Percentiles rank a stretch among this genome's conserved stretches.
Conservation (phyloP, 2,797 vertebrate genomes). For the Notolepis coatsorum region DNA sequence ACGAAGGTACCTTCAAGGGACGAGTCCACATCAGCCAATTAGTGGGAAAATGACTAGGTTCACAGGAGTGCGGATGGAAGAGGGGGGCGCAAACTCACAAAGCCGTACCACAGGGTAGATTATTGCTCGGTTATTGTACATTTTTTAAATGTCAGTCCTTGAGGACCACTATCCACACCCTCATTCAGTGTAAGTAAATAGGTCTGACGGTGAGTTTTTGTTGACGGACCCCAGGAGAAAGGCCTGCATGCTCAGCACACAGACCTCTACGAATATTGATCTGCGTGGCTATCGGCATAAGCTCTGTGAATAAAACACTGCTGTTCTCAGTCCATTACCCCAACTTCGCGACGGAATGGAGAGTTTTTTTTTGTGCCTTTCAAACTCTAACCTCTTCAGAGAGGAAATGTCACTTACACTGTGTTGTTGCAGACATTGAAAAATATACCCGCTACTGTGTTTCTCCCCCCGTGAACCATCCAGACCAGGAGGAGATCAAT, state of each 20-base stretch:
- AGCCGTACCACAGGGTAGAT: slow-evolving; percentile 63
- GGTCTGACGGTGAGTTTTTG: slow-evolving; percentile 80
- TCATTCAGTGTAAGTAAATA: slow-evolving; percentile 73
- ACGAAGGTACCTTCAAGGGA: slow-evolving; percentile 44
- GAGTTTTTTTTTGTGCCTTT: slow-evolving; percentile 64
- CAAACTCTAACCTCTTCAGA: slow-evolving; percentile 31
- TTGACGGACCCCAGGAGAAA: slow-evolving; percentile 72
- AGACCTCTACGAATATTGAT: slow-evolving; percentile 80
- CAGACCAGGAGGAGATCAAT: slow-evolving; percentile 41
- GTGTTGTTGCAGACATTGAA: slow-evolving; percentile 10
- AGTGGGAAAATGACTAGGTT: slow-evolving; percentile 67
- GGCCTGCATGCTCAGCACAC: slow-evolving; percentile 66
- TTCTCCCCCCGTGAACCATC: slow-evolving; percentile 22
- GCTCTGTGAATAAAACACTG: slow-evolving; percentile 80
- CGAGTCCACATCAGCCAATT: slow-evolving; percentile 47
- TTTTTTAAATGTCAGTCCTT: slow-evolving; percentile 78
- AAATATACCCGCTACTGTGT: slow-evolving; percentile 26
- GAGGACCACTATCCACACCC: slow-evolving; percentile 57
- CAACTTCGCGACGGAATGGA: slow-evolving; percentile 77
- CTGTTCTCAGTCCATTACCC: slow-evolving; percentile 71
- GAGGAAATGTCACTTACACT: slow-evolving; percentile 73
- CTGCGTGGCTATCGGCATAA: slow-evolving; percentile 75
- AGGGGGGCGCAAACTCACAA: slow-evolving; percentile 51
- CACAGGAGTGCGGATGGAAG: too few species aligned
- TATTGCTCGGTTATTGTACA: slow-evolving; percentile 63